Conservation (phyloP, 2,888 invertebrate species). For the Ligdia adustata region DNA sequence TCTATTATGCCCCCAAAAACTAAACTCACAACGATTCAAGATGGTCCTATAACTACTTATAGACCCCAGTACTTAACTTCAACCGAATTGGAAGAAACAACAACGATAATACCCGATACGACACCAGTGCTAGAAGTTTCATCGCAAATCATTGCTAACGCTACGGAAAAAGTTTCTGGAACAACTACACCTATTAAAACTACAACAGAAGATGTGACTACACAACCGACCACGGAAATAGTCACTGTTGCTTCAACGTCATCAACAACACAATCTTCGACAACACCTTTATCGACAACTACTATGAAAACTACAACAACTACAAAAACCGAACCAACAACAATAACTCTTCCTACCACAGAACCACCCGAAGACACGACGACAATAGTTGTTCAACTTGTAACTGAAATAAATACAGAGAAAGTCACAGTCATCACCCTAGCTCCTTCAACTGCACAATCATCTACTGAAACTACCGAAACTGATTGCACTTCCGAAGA, state of each 20-base stretch:
- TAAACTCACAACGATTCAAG: slow-evolving; percentile 50
- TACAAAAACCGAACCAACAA: slow-evolving; percentile 47
- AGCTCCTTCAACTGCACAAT: slow-evolving; percentile 35
- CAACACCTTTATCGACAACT: slow-evolving; percentile 29
- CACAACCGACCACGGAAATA: slow-evolving; percentile 23
- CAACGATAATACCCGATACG: slow-evolving; percentile 57
- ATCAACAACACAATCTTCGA: slow-evolving; percentile 37
- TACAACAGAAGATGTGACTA: slow-evolving; percentile 30
- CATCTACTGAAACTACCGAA: slow-evolving; percentile 41
- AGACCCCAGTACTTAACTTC: slow-evolving; percentile 67
- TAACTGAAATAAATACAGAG: slow-evolving; percentile 66
- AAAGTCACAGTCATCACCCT: slow-evolving; percentile 44
- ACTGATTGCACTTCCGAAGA: slow-evolving; percentile 56
- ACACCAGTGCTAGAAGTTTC: slow-evolving; percentile 61
- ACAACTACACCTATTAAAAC: slow-evolving; percentile 35
- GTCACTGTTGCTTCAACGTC: slow-evolving; percentile 28
- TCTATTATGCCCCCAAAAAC: slow-evolving; percentile 59
- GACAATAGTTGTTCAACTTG: slow-evolving; percentile 57
- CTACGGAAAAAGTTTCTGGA: slow-evolving; percentile 40
- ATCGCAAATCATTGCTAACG: slow-evolving; percentile 56
- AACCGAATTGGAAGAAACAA: slow-evolving; percentile 58
- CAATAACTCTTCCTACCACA: slow-evolving; percentile 49
- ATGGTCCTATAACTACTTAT: slow-evolving; percentile 70
- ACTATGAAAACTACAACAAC: slow-evolving; percentile 32
- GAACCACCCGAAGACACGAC: slow-evolving; percentile 51